These are phyloP conservation scores for Todus mexicanus DNA, from an alignment of 2,797 vertebrate genomes.

Conservation along the genomic window DNA sequence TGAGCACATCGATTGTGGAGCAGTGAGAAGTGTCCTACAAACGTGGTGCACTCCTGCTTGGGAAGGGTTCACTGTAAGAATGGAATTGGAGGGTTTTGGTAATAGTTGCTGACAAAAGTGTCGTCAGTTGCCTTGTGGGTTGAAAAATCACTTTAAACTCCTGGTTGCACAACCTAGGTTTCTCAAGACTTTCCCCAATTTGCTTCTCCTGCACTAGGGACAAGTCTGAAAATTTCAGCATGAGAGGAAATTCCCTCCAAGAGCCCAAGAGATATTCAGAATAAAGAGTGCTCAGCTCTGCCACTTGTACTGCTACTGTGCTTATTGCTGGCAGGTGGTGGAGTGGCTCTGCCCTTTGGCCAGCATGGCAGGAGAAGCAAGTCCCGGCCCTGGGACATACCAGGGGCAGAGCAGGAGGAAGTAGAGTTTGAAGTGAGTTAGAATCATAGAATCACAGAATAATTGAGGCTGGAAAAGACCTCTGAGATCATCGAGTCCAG, in stretches of 20 bases:
- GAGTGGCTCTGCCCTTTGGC: not conserved
- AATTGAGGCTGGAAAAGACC: too few species aligned
- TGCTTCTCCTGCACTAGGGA: not conserved
- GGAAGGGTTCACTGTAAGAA: not conserved
- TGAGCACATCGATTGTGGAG: not conserved
- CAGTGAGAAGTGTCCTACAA: not conserved
- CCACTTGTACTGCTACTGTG: not conserved
- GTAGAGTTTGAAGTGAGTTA: not conserved
- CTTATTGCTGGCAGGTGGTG: not conserved
- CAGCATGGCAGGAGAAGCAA: not conserved
- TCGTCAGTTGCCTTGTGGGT: conserved; percentile 1
- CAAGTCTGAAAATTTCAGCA: not conserved
- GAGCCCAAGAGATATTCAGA: not conserved
- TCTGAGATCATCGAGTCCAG: too few species aligned
- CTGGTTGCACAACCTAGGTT: conserved; percentile 9
- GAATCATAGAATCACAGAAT: too few species aligned
- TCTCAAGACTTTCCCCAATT: conserved; percentile 45
- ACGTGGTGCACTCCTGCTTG: not conserved
- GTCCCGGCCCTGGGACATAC: not conserved
- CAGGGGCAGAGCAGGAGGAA: not conserved
- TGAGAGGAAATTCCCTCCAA: not conserved
- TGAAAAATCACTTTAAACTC: conserved; percentile 21
- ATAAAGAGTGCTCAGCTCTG: not conserved
- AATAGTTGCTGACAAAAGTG: conserved; percentile 5
- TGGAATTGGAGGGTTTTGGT: not conserved